Evolutionary conservation across 2,113 vertebrate species (phyloP).

Genomic region (Alligator mississippiensis): DNA sequence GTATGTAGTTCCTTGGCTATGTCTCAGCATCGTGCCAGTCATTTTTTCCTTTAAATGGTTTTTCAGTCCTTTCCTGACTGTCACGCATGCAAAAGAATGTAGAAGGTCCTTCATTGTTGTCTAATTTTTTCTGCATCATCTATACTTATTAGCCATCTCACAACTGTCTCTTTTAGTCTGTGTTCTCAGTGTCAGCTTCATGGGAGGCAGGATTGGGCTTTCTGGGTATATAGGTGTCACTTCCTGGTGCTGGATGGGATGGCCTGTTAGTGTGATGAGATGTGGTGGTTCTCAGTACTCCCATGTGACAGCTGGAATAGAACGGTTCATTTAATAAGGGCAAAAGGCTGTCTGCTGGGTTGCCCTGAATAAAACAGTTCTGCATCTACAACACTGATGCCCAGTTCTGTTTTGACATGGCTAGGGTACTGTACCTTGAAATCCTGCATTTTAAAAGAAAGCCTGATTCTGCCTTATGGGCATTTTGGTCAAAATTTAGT

Average conservation of each 20-base stretch:
- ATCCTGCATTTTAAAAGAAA: not conserved
- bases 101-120: not conserved
- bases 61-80: not conserved
- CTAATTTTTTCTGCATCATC: not conserved
- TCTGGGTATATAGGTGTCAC: not conserved
- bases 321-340: not conserved
- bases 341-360: not conserved
- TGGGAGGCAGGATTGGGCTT: not conserved
- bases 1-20: not conserved
- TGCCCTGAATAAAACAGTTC: accelerated
- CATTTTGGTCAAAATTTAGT: not conserved
- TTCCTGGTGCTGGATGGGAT: not conserved
- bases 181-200: not conserved
- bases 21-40: not conserved
- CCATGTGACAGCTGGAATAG: not conserved
- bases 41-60: not conserved
- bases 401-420: accelerated
- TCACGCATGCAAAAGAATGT: not conserved
- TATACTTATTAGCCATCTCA: not conserved
- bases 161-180: not conserved
- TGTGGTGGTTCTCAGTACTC: not conserved
- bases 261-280: not conserved
- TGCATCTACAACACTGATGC: not conserved
- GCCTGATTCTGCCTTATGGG: not conserved
- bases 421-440: not conserved